Conservation (phyloP, 1,140 invertebrate genomes). For the Eumeta japonica region DNA sequence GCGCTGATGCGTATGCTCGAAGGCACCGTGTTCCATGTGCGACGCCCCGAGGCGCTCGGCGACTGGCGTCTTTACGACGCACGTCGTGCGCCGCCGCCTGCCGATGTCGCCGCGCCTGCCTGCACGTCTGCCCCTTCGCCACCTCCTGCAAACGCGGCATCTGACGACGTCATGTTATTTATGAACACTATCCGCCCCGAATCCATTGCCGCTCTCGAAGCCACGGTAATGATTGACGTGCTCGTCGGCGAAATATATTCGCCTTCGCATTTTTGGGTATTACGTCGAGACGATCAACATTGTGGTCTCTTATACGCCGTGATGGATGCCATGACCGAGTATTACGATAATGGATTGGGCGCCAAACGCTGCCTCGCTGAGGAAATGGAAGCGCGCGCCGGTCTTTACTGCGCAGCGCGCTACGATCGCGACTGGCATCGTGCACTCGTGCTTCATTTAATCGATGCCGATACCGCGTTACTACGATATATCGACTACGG, state of each 20-base stretch:
- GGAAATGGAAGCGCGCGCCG: constrained; percentile 30
- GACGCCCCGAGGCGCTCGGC: constrained; percentile 12
- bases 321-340: constrained; percentile 42
- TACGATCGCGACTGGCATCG: constrained; percentile 42
- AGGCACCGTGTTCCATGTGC: constrained; percentile 11
- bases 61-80: constrained; percentile 20
- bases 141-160: constrained; percentile 8
- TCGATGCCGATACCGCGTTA: constrained; percentile 30
- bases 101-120: not conserved
- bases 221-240: constrained; percentile 28
- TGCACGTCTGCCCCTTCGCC: constrained; percentile 6
- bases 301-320: constrained; percentile 32
- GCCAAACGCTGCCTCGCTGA: constrained; percentile 18
- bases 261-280: constrained; percentile 42
- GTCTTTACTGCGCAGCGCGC: constrained; percentile 30
- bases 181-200: constrained; percentile 27
- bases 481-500: constrained; percentile 39
- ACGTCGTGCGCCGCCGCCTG: constrained; percentile 4
- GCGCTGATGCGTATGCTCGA: constrained; percentile 20
- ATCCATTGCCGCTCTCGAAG: constrained; percentile 11
- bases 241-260: constrained; percentile 41
- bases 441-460: constrained; percentile 28
- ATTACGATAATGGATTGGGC: constrained; percentile 23
- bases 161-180: constrained; percentile 34
- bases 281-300: constrained; percentile 26